These are phyloP conservation scores for Cavia porcellus DNA, from an alignment of 2,113 vertebrate genomes.

Conservation along the genomic window DNA sequence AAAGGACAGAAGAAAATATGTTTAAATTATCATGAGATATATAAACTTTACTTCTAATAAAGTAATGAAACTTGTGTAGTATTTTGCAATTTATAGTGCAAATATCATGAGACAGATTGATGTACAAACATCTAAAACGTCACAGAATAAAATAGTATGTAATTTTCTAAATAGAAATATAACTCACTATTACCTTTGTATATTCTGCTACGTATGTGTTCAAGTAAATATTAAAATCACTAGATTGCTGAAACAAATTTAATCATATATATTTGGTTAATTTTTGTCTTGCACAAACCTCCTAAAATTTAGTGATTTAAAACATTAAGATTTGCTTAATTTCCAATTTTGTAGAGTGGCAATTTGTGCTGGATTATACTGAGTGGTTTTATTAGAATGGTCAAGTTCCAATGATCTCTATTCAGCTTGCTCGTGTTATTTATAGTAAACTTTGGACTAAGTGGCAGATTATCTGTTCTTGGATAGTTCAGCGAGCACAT, in stretches of 20 bases:
- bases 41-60: conserved; percentile 38
- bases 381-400: neutral
- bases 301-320: conserved; percentile 32
- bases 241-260: conserved; percentile 16
- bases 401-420: neutral
- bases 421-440: neutral
- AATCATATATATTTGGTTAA: neutral
- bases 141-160: neutral
- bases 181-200: neutral
- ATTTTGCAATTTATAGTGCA: neutral
- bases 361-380: neutral
- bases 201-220: neutral
- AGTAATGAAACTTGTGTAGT: neutral
- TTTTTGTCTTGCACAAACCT: conserved; percentile 25
- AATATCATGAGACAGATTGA: neutral
- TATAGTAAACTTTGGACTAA: neutral
- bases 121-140: neutral
- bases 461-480: neutral
- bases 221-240: neutral
- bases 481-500: neutral
- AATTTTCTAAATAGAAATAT: neutral
- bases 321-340: neutral
- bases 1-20: neutral
- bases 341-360: neutral
- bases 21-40: neutral